These are phyloP conservation scores for Euthynnus affinis DNA, from an alignment of 2,797 vertebrate species.

Conservation along the genomic window DNA sequence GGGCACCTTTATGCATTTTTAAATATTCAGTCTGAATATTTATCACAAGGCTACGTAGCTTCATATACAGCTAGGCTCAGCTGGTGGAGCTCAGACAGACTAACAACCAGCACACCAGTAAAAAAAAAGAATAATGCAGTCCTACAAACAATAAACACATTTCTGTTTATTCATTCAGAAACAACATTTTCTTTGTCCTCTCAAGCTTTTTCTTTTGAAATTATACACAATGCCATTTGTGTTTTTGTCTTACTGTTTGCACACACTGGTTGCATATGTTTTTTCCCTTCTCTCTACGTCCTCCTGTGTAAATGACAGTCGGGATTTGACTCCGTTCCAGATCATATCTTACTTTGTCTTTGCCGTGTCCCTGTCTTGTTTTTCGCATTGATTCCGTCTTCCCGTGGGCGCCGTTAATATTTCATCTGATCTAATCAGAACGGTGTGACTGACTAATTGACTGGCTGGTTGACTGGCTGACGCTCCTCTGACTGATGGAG, in stretches of 20 bases:
- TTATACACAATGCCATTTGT: not conserved
- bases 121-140: not conserved
- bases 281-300: not conserved
- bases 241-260: not conserved
- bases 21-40: not conserved
- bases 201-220: not conserved
- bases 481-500: conserved; percentile 40
- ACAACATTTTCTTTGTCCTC: not conserved
- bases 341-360: conserved; percentile 1
- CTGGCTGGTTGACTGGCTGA: conserved; percentile 52
- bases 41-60: conserved; percentile 3
- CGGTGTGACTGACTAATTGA: conserved; percentile 50
- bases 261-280: not conserved
- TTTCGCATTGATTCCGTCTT: conserved; percentile 5
- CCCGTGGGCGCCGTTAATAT: conserved; percentile 20
- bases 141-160: not conserved
- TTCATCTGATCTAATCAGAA: conserved; percentile 57
- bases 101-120: not conserved
- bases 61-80: not conserved
- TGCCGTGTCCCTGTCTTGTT: not conserved
- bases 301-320: not conserved
- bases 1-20: not conserved
- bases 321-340: not conserved
- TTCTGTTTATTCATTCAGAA: not conserved
- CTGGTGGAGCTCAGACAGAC: not conserved